Evolutionary conservation across 2,888 invertebrate genomes (phyloP), one percentile per base, ranked within the genome.

Genomic region (Eulithis testata): DNA sequence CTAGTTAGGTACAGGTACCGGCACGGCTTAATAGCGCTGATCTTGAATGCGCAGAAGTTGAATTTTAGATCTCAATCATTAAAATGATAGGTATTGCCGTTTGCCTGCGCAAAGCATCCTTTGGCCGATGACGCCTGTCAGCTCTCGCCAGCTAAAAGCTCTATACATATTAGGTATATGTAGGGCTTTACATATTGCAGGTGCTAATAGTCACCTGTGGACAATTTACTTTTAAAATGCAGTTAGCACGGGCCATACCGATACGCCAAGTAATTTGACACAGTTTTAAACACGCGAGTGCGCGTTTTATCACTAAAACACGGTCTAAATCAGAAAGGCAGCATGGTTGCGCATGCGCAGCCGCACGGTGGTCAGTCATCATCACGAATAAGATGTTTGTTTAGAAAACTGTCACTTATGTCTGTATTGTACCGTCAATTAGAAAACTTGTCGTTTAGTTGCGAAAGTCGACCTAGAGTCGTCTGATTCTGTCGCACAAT

Each of bases 341-440:
- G 11, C 57, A 54, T 53, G 58, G 66, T 44, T 57, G 62, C 63
- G 59, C 63, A 57, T 65, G 51, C 50, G 50, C 56, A 57, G 40
- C 8, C 40, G 40, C 31, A 68, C 54, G 21, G 58, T 37, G 52
- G 51, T 49, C 66, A 52, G 47, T 27, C 51, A 63, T 61, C 68
- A 60, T 58, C 54, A 56, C 50, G 66, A 73, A 67, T 73, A 70
- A 60, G 76, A 77, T 80, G 71, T 69, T 64, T 74, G 71, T 78
- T 72, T 71, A 55, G 57, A 67, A 65, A 62, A 67, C 65, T 71
- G 65, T 72, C 62, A 64, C 71, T 65, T 2, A 2, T 21, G 21
- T 21, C 21, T 66, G 60, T 68, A 49, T 12, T 40, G 11, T 43
- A 43, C 11, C 43, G 8, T 43, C 70, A 72, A 69, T 71, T 73